These are phyloP conservation scores for Lepidurus packardi DNA, from an alignment of 1,140 invertebrate genomes.

Conservation along the genomic window DNA sequence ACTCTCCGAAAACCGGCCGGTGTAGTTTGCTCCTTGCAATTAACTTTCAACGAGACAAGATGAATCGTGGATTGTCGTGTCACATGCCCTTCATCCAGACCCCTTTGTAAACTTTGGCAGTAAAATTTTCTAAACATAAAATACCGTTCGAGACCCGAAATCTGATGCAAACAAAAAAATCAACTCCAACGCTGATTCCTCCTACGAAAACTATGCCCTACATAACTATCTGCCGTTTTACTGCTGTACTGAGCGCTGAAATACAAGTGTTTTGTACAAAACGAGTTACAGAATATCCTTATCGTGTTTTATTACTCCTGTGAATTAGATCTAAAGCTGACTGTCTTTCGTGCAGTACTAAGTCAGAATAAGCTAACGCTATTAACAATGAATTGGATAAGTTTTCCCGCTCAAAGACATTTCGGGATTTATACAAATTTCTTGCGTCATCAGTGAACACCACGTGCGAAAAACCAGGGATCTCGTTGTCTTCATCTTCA, in stretches of 20 bases:
- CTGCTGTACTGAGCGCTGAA: constrained; percentile 17
- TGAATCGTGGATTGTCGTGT: background rate
- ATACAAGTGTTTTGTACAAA: constrained; percentile 22
- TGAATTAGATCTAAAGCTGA: background rate
- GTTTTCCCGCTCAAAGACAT: constrained; percentile 24
- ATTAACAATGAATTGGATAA: constrained; percentile 24
- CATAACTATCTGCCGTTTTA: constrained; percentile 17
- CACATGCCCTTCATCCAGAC: background rate
- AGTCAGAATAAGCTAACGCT: constrained; percentile 26
- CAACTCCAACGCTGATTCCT: constrained; percentile 8
- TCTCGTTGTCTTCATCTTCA: background rate
- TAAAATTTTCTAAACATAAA: background rate
- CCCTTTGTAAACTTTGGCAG: background rate
- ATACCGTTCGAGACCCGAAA: background rate
- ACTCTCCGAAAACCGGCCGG: background rate
- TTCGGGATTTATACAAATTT: background rate
- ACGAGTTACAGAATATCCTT: background rate
- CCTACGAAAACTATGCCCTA: constrained; percentile 9
- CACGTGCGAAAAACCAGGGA: background rate
- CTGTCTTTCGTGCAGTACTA: constrained; percentile 6
- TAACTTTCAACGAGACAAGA: background rate
- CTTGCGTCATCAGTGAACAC: background rate
- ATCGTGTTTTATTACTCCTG: background rate
- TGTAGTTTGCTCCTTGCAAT: background rate
- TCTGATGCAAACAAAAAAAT: background rate